phyloP scores from a whole-genome alignment of 2,888 invertebrate genomes.

The Tetranychus truncatus region DNA sequence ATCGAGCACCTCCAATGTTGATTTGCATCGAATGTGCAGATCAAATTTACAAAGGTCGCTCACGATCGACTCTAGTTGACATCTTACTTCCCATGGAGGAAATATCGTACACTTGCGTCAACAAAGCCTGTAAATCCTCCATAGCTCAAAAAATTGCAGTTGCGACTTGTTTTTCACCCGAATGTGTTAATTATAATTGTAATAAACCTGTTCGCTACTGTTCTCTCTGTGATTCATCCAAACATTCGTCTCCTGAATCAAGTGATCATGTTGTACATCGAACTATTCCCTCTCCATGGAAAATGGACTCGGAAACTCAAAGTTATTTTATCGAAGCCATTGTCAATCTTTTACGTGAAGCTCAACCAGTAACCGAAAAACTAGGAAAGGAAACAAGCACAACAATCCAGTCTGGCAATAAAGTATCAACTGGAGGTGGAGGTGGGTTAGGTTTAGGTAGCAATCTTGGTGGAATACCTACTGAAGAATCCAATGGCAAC shows the following conservation, averaged over 20 bases:
- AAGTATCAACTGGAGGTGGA: neutral
- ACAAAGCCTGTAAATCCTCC: conserved; percentile 46
- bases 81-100: conserved; percentile 68
- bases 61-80: conserved; percentile 44
- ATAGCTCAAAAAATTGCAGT: conserved; percentile 76
- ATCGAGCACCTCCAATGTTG: conserved; percentile 71
- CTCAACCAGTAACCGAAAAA: conserved; percentile 51
- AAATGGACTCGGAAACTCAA: conserved; percentile 74
- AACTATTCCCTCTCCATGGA: conserved; percentile 65
- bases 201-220: conserved; percentile 89
- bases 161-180: conserved; percentile 86
- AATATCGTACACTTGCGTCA: conserved; percentile 85
- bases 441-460: neutral
- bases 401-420: neutral
- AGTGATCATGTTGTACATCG: conserved; percentile 77
- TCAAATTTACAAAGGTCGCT: conserved; percentile 34
- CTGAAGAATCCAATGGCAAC: conserved; percentile 17
- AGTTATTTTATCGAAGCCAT: conserved; percentile 84
- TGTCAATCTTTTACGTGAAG: conserved; percentile 69
- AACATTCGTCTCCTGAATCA: conserved; percentile 48
- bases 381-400: conserved; percentile 33
- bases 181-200: conserved; percentile 88
- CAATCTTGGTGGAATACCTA: neutral
- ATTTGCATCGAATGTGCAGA: conserved; percentile 83
- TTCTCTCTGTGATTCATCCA: conserved; percentile 65